Conservation (phyloP, 53 echinoderm and acorn worm genomes). For the Holothuria scabra region DNA sequence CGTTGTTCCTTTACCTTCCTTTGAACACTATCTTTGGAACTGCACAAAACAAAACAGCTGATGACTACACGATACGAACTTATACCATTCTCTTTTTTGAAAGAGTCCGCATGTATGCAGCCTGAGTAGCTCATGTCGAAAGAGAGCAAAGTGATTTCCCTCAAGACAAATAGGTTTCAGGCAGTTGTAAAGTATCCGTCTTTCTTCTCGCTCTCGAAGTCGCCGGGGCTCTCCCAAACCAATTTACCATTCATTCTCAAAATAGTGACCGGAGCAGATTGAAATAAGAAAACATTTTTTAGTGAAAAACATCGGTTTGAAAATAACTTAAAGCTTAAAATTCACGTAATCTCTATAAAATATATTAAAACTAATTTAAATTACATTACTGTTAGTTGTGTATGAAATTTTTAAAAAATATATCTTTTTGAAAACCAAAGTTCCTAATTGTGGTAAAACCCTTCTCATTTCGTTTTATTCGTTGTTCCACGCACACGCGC, state of each 20-base stretch:
- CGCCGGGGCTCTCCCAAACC: constrained; percentile 50
- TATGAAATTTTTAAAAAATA: too few relatives aligned
- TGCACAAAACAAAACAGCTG: constrained; percentile 92
- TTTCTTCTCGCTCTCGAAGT: constrained; percentile 37
- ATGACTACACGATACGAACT: constrained; percentile 84
- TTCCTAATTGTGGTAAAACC: neutral
- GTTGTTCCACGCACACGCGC: constrained; percentile 4
- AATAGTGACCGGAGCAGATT: too few relatives aligned
- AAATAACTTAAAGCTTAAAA: too few relatives aligned
- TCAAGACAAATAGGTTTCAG: neutral
- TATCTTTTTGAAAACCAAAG: too few relatives aligned
- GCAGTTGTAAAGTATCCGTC: neutral
- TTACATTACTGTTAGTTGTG: too few relatives aligned
- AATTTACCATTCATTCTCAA: constrained; percentile 23
- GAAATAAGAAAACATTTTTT: too few relatives aligned
- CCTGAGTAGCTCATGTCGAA: constrained; percentile 95
- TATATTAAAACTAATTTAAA: too few relatives aligned
- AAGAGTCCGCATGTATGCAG: constrained; percentile 93
- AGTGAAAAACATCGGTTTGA: too few relatives aligned
- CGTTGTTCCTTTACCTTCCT: constrained; percentile 79
- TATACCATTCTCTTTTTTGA: constrained; percentile 94
- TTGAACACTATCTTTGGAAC: constrained; percentile 74
- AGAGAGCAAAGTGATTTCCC: constrained; percentile 38
- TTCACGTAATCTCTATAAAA: too few relatives aligned
- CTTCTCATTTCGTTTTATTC: neutral